Percentiles rank a stretch among this genome's conserved stretches.
Conservation (phyloP, 2,113 vertebrate genomes). For the Lates calcarifer region DNA sequence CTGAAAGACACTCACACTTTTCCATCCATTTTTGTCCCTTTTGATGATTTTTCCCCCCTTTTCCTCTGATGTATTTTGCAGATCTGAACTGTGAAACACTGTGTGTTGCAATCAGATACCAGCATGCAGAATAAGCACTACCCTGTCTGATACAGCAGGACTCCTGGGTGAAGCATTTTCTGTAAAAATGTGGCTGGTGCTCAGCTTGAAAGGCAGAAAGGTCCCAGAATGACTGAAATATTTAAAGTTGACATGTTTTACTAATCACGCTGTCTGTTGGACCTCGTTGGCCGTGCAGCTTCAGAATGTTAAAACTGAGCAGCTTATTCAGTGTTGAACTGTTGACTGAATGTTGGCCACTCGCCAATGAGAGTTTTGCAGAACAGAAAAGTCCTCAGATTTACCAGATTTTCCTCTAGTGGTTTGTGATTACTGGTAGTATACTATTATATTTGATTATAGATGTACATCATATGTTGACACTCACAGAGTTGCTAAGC, state of each 20-base stretch:
- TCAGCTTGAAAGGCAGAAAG: conserved; percentile 2
- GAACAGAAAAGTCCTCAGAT: conserved; percentile 38
- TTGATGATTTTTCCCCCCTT: background rate
- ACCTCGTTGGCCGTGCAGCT: conserved; percentile 13
- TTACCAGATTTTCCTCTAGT: conserved; percentile 27
- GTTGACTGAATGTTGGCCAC: conserved; percentile 50
- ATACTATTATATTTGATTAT: conserved; percentile 22
- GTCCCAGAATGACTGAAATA: conserved; percentile 49
- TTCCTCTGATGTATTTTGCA: conserved; percentile 45
- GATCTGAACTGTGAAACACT: conserved; percentile 19
- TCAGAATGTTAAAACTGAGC: conserved; percentile 35
- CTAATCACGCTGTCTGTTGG: conserved; percentile 17
- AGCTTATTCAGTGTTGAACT: conserved; percentile 48
- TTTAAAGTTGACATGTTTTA: conserved; percentile 57
- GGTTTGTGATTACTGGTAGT: conserved; percentile 30
- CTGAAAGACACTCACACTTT: background rate
- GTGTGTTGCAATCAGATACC: conserved; percentile 35
- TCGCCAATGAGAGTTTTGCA: conserved; percentile 31
- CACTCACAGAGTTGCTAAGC: background rate
- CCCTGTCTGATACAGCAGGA: conserved; percentile 27
- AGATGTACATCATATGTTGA: conserved; percentile 17
- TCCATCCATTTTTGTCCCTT: background rate
- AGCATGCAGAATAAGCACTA: conserved; percentile 25
- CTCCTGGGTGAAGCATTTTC: conserved; percentile 20
- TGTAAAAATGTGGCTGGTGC: background rate